phyloP scores from a whole-genome alignment of 2,888 invertebrate genomes.

The Saturnia japonica region DNA sequence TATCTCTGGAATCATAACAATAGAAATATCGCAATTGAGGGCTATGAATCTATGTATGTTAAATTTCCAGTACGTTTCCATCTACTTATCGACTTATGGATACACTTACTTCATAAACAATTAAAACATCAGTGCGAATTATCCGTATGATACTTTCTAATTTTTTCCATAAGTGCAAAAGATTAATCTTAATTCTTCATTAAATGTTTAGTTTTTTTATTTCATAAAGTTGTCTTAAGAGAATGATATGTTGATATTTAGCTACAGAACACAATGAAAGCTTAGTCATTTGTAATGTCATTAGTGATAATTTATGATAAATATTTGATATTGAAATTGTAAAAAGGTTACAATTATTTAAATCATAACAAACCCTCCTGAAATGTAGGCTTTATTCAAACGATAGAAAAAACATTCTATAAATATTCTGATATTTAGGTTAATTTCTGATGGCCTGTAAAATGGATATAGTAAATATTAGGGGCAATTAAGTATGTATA shows the following conservation, averaged over 20 bases:
- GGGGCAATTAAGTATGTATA: no score
- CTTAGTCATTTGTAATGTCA: neutral
- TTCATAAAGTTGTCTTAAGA: neutral
- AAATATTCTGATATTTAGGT: no score
- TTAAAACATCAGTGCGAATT: neutral
- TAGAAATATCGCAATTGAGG: no score
- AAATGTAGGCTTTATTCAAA: neutral
- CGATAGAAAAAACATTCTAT: no score
- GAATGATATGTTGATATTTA: neutral
- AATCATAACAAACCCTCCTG: neutral
- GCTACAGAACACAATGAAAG: neutral
- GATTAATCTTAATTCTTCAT: neutral
- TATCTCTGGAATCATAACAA: no score
- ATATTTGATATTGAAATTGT: neutral
- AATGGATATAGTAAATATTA: no score
- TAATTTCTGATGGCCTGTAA: no score
- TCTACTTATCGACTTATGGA: neutral
- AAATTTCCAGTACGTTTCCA: neutral
- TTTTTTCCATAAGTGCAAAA: neutral
- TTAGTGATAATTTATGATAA: neutral
- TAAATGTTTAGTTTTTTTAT: neutral
- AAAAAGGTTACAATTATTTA: constrained; percentile 1
- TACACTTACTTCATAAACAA: neutral
- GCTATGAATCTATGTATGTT: no score
- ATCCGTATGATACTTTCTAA: neutral